Percentiles rank a stretch among this genome's conserved stretches.
Conservation (phyloP, 1,140 invertebrate genomes). For the Trichoplusia ni region DNA sequence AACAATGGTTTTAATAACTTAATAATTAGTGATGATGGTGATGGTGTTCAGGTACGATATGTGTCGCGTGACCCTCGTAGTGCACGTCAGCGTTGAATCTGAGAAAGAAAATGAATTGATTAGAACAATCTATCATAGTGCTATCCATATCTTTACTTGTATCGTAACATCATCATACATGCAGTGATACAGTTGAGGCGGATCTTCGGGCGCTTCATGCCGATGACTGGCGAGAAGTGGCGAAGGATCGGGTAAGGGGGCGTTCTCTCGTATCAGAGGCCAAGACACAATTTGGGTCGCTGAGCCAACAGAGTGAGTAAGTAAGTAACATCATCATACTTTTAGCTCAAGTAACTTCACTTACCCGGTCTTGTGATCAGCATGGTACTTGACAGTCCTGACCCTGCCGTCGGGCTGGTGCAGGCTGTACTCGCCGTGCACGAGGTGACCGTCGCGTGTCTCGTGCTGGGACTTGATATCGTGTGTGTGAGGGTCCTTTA, state of each 20-base stretch:
- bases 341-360: too few relatives aligned
- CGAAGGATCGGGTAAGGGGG: too few relatives aligned
- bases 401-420: slow-evolving; percentile 71
- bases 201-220: too few relatives aligned
- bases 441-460: slow-evolving; percentile 61
- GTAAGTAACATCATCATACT: too few relatives aligned
- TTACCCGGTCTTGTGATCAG: slow-evolving; percentile 68
- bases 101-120: background rate
- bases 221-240: too few relatives aligned
- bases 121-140: too few relatives aligned
- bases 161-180: too few relatives aligned
- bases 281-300: too few relatives aligned
- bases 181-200: too few relatives aligned
- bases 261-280: too few relatives aligned
- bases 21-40: slow-evolving; percentile 30
- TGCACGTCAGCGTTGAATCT: slow-evolving; percentile 57
- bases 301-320: too few relatives aligned
- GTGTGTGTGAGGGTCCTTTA: slow-evolving; percentile 43
- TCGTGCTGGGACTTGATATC: slow-evolving; percentile 50
- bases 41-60: slow-evolving; percentile 47
- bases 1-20: background rate
- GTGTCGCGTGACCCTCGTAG: slow-evolving; percentile 44
- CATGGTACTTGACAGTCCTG: slow-evolving; percentile 62
- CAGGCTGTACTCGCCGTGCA: slow-evolving; percentile 73
- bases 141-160: too few relatives aligned